A percentile compares a stretch with the other conserved stretches of the same genome.
Conservation (phyloP, 2,888 invertebrate genomes). For the Leuctra nigra region DNA sequence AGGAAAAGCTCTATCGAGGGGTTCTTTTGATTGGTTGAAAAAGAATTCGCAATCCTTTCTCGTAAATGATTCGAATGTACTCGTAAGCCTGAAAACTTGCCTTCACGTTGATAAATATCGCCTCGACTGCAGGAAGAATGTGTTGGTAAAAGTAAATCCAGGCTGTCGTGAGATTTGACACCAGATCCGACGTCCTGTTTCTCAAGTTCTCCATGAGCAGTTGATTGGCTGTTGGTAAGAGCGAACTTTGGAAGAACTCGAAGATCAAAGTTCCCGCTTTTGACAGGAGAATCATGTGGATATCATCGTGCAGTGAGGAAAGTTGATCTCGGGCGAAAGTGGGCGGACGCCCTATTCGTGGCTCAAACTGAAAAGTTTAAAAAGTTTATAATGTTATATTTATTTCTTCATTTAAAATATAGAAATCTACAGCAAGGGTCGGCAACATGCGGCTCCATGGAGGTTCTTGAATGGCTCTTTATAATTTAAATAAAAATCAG, state of each 20-base stretch:
- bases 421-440: no score
- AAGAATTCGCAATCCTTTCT: not conserved
- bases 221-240: constrained; percentile 20
- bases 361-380: not conserved
- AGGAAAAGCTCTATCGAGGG: not conserved
- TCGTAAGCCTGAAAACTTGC: constrained; percentile 11
- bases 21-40: not conserved
- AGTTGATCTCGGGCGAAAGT: constrained; percentile 21
- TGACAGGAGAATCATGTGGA: constrained; percentile 24
- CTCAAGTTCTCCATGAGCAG: constrained; percentile 19
- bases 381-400: not conserved
- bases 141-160: constrained; percentile 28
- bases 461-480: no score
- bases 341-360: not conserved
- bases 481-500: no score
- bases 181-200: not conserved
- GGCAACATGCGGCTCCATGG: no score
- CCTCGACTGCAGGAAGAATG: constrained; percentile 25
- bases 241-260: constrained; percentile 27
- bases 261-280: constrained; percentile 28
- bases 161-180: not conserved
- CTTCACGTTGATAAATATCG: constrained; percentile 27
- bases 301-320: constrained; percentile 25
- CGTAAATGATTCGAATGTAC: no score
- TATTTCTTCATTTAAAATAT: not conserved